Evolutionary conservation across 2,797 vertebrate species (phyloP).

Genomic region (Betta splendens): DNA sequence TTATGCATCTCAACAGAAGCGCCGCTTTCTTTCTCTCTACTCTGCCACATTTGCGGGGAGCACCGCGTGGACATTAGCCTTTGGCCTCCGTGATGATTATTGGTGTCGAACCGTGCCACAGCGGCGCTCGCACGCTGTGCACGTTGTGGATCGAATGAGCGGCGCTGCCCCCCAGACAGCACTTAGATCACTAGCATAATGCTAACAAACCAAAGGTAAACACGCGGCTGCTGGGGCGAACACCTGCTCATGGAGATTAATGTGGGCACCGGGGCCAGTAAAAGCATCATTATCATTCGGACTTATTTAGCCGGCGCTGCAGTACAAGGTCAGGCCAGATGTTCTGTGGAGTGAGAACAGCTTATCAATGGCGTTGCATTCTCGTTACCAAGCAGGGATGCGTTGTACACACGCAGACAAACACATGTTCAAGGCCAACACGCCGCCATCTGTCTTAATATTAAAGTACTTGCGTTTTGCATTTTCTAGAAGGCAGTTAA

Average conservation of each 20-base stretch:
- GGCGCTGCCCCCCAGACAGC: constrained; percentile 34
- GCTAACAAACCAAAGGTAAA: constrained; percentile 60
- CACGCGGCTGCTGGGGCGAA: constrained; percentile 51
- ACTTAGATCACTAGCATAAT: constrained; percentile 43
- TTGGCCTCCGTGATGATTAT: constrained; percentile 13
- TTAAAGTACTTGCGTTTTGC: background rate
- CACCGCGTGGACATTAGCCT: background rate
- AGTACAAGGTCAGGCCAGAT: constrained; percentile 61
- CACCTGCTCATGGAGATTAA: constrained; percentile 67
- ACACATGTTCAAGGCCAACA: background rate
- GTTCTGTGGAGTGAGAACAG: constrained; percentile 57
- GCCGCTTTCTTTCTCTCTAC: no score
- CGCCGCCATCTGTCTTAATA: background rate
- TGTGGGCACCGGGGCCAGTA: constrained; percentile 40
- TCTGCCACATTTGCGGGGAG: background rate
- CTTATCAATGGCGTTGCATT: constrained; percentile 37
- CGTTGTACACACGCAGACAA: background rate
- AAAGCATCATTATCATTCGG: constrained; percentile 68
- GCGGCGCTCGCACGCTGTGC: constrained; percentile 27
- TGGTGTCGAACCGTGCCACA: constrained; percentile 27
- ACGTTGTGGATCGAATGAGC: constrained; percentile 52
- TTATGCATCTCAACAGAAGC: no score
- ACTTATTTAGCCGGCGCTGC: constrained; percentile 50
- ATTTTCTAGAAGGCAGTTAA: constrained; percentile 12
- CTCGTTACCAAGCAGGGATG: constrained; percentile 40